A percentile compares a stretch with the other conserved stretches of the same genome.
Conservation (phyloP, 2,113 vertebrate species). For the Epinephelus cyanopodus region DNA sequence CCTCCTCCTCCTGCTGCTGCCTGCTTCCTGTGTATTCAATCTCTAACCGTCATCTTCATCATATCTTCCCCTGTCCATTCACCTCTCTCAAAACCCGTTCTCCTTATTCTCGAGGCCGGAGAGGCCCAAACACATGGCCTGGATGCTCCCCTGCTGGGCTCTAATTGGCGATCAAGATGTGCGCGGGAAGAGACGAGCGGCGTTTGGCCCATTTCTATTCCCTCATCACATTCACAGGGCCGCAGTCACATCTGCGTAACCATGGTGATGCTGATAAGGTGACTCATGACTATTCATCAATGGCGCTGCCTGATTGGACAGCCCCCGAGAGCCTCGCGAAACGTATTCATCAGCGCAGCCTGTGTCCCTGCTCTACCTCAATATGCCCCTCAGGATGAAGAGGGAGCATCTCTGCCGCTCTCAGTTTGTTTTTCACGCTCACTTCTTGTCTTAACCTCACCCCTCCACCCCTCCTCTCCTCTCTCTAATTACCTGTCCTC, state of each 20-base stretch:
- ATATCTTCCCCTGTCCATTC: not conserved
- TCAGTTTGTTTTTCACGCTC: constrained; percentile 58
- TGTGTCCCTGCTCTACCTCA: constrained; percentile 69
- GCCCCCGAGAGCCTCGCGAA: constrained; percentile 66
- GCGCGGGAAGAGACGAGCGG: constrained; percentile 58
- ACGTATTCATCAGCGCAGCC: constrained; percentile 69
- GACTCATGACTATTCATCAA: constrained; percentile 84
- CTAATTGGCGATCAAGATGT: constrained; percentile 81
- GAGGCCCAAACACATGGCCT: constrained; percentile 39
- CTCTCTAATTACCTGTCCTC: constrained; percentile 58
- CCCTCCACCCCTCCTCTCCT: constrained; percentile 6
- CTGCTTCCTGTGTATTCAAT: constrained; percentile 15
- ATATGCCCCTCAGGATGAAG: constrained; percentile 51
- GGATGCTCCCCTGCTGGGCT: constrained; percentile 49
- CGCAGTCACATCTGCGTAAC: constrained; percentile 79
- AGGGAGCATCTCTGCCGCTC: constrained; percentile 48
- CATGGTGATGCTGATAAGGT: constrained; percentile 82
- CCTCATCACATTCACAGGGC: constrained; percentile 73
- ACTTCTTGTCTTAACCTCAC: constrained; percentile 36
- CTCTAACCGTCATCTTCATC: not conserved
- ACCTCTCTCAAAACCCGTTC: constrained; percentile 12
- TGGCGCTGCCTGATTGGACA: constrained; percentile 75
- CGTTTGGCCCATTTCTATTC: constrained; percentile 73
- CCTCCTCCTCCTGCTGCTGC: too few species aligned
- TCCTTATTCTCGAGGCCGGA: not conserved